phyloP scores from a whole-genome alignment of 1,140 invertebrate genomes.

The Sinella curviseta region DNA sequence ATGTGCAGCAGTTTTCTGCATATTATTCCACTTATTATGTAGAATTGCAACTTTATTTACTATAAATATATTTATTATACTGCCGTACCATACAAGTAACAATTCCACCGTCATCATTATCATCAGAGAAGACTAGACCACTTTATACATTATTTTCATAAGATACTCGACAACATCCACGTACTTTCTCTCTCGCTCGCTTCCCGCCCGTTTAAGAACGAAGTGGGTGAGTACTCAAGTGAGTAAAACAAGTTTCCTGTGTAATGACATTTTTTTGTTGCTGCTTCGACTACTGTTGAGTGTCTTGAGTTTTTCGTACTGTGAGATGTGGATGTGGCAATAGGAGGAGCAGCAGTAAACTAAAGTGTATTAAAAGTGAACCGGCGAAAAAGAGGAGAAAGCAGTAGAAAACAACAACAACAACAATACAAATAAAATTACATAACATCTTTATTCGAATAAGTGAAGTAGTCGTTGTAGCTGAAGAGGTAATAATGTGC shows the following conservation, averaged over 20 bases:
- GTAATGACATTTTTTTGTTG: slow-evolving; percentile 10
- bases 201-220: no score
- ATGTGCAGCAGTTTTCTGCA: neutral
- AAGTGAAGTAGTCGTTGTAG: neutral
- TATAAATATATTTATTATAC: no score
- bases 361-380: slow-evolving; percentile 7
- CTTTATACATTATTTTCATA: no score
- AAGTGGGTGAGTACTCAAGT: neutral
- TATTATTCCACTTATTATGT: no score
- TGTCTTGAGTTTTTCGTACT: neutral
- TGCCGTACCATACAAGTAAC: no score
- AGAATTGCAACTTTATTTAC: no score
- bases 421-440: neutral
- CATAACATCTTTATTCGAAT: neutral
- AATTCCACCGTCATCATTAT: no score
- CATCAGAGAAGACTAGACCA: no score
- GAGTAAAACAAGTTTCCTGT: slow-evolving; percentile 4
- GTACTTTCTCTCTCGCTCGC: no score
- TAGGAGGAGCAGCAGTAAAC: neutral
- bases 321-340: neutral
- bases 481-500: no score
- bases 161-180: no score
- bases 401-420: neutral
- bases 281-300: neutral
- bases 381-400: neutral